These are phyloP conservation scores for Melanostigma gelatinosum DNA, from an alignment of 2,113 vertebrate genomes.

Conservation along the genomic window DNA sequence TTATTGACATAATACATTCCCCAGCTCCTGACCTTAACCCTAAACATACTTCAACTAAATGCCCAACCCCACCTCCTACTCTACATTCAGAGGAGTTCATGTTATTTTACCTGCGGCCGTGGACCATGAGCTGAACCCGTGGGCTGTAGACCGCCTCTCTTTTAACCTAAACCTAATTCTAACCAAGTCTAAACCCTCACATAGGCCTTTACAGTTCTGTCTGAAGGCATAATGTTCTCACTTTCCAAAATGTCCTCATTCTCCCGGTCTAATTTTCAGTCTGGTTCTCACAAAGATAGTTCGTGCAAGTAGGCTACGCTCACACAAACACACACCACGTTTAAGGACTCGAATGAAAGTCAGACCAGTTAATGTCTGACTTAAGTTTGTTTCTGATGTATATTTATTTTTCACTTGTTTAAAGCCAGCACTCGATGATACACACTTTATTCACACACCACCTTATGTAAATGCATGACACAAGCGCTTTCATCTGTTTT, in stretches of 20 bases:
- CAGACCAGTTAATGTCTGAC: no score
- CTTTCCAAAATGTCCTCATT: neutral
- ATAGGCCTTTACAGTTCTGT: neutral
- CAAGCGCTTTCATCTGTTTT: neutral
- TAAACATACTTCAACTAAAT: neutral
- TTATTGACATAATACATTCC: neutral
- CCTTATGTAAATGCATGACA: neutral
- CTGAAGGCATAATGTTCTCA: neutral
- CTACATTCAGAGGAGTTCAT: neutral
- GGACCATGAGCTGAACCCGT: neutral
- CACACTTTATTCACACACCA: neutral
- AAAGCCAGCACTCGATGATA: neutral
- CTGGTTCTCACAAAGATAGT: slow-evolving; percentile 2
- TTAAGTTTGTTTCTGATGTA: no score
- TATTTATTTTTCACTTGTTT: neutral
- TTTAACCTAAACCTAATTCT: neutral
- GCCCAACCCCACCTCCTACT: neutral
- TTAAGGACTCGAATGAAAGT: neutral
- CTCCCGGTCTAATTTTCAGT: neutral
- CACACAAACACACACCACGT: neutral
- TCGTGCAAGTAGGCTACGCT: neutral
- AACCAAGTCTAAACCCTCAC: neutral
- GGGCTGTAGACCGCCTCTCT: neutral
- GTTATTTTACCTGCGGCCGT: neutral
- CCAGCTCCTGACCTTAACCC: neutral